Percentiles rank a stretch among this genome's conserved stretches.
Evolutionary conservation across 2,797 vertebrate genomes (phyloP).

Genomic region (Euphonia xanthogaster): DNA sequence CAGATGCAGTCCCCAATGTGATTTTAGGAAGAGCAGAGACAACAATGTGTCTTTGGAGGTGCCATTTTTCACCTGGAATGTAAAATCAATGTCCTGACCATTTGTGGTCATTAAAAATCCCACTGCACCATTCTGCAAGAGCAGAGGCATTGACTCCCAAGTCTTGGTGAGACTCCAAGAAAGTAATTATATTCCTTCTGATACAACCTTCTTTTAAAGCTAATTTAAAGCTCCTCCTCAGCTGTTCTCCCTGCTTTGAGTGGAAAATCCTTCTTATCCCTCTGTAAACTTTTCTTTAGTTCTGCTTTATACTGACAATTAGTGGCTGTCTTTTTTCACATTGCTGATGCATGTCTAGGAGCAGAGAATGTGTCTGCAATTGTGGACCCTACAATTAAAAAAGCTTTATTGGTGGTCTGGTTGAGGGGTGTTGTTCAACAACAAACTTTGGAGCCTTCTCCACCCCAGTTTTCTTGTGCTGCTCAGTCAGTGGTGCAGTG

Average conservation of each 20-base stretch:
- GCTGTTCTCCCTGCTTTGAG: background rate
- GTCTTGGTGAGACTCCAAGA: slow-evolving; percentile 16
- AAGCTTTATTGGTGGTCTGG: background rate
- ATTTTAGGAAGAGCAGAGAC: slow-evolving; percentile 19
- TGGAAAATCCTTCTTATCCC: slow-evolving; percentile 20
- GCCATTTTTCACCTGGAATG: slow-evolving; percentile 57
- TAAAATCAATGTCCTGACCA: slow-evolving; percentile 57
- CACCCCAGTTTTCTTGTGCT: background rate
- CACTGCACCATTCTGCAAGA: slow-evolving; percentile 8
- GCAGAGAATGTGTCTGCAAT: rapidly evolving
- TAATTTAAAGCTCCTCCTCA: slow-evolving; percentile 39
- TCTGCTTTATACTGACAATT: background rate
- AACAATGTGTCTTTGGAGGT: slow-evolving; percentile 32
- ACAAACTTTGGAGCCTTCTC: background rate
- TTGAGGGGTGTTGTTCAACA: background rate
- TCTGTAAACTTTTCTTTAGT: slow-evolving; percentile 24
- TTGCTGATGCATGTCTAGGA: background rate
- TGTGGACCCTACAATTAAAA: background rate
- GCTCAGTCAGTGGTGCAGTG: background rate
- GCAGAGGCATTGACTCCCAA: slow-evolving; percentile 38
- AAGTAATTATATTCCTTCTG: slow-evolving; percentile 23
- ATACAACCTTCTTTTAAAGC: background rate
- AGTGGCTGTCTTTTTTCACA: background rate
- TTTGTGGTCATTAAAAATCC: slow-evolving; percentile 54
- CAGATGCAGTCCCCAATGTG: background rate